phyloP scores from a whole-genome alignment of 2,888 invertebrate species.

The Plebejus anna region DNA sequence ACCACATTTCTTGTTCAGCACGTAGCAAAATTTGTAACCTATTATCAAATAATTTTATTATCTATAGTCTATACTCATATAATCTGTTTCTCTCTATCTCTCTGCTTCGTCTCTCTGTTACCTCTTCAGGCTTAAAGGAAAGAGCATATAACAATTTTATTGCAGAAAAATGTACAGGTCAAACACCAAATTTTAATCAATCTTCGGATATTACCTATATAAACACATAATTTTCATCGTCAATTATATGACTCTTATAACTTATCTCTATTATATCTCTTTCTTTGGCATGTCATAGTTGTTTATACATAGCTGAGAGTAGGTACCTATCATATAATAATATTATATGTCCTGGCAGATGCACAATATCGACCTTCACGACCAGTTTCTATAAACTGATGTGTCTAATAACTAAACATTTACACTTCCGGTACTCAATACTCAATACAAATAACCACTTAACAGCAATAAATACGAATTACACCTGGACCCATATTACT shows the following conservation, averaged over 20 bases:
- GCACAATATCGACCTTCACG: slow-evolving; percentile 1
- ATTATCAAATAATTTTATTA: background rate
- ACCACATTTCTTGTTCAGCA: slow-evolving; percentile 41
- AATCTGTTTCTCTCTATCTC: too few species aligned
- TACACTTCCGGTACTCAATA: slow-evolving; percentile 40
- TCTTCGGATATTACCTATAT: too few species aligned
- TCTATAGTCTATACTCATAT: background rate
- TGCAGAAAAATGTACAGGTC: too few species aligned
- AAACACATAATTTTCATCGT: too few species aligned
- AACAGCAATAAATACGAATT: slow-evolving; percentile 38
- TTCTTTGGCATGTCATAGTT: background rate
- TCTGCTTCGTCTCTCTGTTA: too few species aligned
- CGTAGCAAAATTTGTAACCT: slow-evolving; percentile 36
- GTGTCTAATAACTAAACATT: slow-evolving; percentile 30
- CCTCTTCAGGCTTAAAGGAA: too few species aligned
- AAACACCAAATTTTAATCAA: too few species aligned
- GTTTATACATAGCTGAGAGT: background rate
- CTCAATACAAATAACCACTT: slow-evolving; percentile 35
- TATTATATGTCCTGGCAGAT: slow-evolving; percentile 31
- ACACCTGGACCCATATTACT: slow-evolving; percentile 38
- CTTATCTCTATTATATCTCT: background rate
- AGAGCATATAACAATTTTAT: too few species aligned
- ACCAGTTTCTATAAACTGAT: background rate
- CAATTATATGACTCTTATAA: too few species aligned
- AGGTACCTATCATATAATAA: too few species aligned